Conservation (phyloP, 2,888 invertebrate genomes). For the Pollenia griseotomentosa region DNA sequence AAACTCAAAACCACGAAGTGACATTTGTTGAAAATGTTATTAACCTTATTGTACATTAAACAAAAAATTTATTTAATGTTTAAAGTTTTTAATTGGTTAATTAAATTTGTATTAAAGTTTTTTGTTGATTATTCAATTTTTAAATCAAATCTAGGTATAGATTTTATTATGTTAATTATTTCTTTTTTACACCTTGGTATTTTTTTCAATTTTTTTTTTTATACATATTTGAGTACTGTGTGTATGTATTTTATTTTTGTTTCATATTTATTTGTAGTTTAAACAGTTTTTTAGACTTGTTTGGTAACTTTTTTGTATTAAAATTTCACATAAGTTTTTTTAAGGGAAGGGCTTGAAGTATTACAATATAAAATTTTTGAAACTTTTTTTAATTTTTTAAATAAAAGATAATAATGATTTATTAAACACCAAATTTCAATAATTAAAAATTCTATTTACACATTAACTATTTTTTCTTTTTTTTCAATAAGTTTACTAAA, state of each 20-base stretch:
- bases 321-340: slow-evolving; percentile 15
- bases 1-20: too few relatives aligned
- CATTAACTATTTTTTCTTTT: slow-evolving; percentile 3
- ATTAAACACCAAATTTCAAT: slow-evolving; percentile 13
- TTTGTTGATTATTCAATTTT: too few relatives aligned
- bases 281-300: slow-evolving; percentile 51
- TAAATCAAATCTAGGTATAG: too few relatives aligned
- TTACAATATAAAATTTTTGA: background rate
- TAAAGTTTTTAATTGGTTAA: too few relatives aligned
- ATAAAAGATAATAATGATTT: background rate
- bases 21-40: too few relatives aligned
- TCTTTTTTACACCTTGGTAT: background rate
- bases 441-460: slow-evolving; percentile 21
- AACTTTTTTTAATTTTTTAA: slow-evolving; percentile 24
- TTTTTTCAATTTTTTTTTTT: background rate
- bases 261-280: slow-evolving; percentile 10
- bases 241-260: slow-evolving; percentile 15
- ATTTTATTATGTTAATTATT: background rate
- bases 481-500: background rate
- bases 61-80: too few relatives aligned
- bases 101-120: too few relatives aligned
- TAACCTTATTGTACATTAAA: too few relatives aligned
- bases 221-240: background rate
- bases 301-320: slow-evolving; percentile 57
- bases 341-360: background rate